Conservation (phyloP, 2,888 invertebrate species). For the Ophion ellenae region DNA sequence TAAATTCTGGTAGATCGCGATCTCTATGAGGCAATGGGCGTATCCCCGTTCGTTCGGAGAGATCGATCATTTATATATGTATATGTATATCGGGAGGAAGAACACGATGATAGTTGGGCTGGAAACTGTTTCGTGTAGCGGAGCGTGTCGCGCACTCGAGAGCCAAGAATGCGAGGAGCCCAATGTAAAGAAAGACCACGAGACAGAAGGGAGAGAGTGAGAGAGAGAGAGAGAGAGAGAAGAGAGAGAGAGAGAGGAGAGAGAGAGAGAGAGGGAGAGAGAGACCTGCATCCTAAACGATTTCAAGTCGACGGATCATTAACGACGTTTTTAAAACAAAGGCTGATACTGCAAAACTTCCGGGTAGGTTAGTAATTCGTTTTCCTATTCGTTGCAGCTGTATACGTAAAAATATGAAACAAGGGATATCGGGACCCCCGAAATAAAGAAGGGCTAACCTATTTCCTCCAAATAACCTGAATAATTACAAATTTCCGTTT, state of each 20-base stretch:
- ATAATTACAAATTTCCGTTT: no score
- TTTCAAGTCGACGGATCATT: constrained; percentile 49
- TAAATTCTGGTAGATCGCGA: constrained; percentile 33
- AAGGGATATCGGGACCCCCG: no score
- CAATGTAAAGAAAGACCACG: neutral
- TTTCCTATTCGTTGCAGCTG: neutral
- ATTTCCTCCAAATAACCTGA: no score
- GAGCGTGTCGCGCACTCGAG: constrained; percentile 36
- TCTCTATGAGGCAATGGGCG: constrained; percentile 39
- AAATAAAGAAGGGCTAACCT: no score
- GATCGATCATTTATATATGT: neutral
- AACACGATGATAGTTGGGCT: constrained; percentile 25
- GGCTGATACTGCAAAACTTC: constrained; percentile 47
- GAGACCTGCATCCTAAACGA: constrained; percentile 44
- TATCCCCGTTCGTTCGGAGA: constrained; percentile 25
- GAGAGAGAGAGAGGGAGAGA: constrained; percentile 8
- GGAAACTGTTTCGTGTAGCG: constrained; percentile 45
- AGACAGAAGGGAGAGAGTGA: neutral
- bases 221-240: constrained; percentile 11
- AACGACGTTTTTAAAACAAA: constrained; percentile 50
- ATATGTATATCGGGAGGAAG: constrained; percentile 8
- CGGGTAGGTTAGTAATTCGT: constrained; percentile 8
- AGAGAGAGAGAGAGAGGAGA: constrained; percentile 6
- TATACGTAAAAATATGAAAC: no score
- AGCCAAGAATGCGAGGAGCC: constrained; percentile 26